Percentiles rank a stretch among this genome's conserved stretches.
Conservation (phyloP, 2,113 vertebrate genomes). For the Tapirus terrestris region DNA sequence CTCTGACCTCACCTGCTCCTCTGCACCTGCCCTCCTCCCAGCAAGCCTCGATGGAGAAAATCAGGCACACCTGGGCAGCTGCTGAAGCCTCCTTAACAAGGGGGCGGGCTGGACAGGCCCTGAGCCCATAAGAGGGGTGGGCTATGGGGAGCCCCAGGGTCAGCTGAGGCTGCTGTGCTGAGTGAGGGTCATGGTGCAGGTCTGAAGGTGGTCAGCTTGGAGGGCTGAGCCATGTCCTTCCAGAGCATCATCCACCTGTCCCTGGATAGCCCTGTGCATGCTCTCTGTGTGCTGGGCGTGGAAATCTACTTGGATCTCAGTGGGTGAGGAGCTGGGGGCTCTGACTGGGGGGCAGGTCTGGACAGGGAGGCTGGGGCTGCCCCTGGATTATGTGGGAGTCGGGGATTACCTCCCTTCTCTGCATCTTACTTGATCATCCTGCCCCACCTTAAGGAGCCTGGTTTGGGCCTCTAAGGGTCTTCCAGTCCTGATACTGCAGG, state of each 20-base stretch:
- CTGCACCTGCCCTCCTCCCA: neutral
- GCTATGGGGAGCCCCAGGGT: accelerated
- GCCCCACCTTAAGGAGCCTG: neutral
- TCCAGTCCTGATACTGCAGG: accelerated
- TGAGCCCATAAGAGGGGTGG: neutral
- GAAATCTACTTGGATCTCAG: conserved; percentile 80
- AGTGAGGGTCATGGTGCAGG: accelerated
- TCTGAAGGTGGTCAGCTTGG: neutral
- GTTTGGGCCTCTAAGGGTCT: neutral
- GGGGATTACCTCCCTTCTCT: neutral
- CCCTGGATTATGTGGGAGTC: accelerated
- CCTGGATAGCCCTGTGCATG: conserved; percentile 66
- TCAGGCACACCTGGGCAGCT: neutral
- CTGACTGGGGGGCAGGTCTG: neutral
- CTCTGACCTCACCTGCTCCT: accelerated
- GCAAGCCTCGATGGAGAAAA: neutral
- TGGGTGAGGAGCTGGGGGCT: conserved; percentile 66
- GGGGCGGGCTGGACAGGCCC: neutral
- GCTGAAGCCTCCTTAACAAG: neutral
- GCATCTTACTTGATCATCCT: accelerated
- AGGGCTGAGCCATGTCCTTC: conserved; percentile 56
- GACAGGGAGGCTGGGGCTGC: neutral
- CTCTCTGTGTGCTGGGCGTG: conserved; percentile 75
- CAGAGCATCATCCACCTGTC: conserved; percentile 77
- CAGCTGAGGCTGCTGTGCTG: accelerated